Percentiles rank a stretch among this genome's conserved stretches.
Conservation (phyloP, 1,140 invertebrate genomes). For the Polypedilum vanderplanki region DNA sequence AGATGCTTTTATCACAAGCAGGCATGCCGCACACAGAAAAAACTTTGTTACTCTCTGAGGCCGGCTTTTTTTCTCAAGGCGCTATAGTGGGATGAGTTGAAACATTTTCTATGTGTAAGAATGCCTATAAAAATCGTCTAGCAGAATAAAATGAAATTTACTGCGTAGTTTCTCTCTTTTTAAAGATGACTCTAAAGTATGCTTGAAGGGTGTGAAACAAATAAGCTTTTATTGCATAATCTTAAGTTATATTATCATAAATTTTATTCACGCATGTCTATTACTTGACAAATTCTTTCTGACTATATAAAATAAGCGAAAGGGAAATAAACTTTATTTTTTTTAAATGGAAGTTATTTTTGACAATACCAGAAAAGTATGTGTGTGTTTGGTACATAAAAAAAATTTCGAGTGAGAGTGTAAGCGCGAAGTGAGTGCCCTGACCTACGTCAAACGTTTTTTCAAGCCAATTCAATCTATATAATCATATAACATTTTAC, state of each 20-base stretch:
- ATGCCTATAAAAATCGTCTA: conserved; percentile 24
- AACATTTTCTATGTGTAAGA: background rate
- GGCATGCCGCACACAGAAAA: too few species aligned
- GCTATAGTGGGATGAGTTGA: too few species aligned
- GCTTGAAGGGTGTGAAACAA: too few species aligned
- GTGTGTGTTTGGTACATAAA: background rate
- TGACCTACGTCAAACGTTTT: conserved; percentile 24
- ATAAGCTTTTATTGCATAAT: too few species aligned
- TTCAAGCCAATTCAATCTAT: background rate
- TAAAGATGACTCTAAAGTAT: too few species aligned
- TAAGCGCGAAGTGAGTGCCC: background rate
- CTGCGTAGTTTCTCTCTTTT: too few species aligned
- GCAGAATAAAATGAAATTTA: background rate
- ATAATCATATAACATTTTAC: background rate
- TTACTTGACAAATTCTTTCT: background rate
- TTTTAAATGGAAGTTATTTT: conserved; percentile 26
- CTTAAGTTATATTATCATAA: too few species aligned
- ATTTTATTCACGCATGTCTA: background rate
- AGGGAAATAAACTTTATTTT: conserved; percentile 26
- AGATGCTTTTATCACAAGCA: too few species aligned
- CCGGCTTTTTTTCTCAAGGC: background rate
- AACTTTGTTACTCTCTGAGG: background rate
- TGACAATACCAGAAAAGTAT: background rate
- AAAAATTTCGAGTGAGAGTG: background rate
- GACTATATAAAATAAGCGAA: conserved; percentile 15